Evolutionary conservation across 2,888 invertebrate species (phyloP).

Genomic region (Creontiades dilutus): DNA sequence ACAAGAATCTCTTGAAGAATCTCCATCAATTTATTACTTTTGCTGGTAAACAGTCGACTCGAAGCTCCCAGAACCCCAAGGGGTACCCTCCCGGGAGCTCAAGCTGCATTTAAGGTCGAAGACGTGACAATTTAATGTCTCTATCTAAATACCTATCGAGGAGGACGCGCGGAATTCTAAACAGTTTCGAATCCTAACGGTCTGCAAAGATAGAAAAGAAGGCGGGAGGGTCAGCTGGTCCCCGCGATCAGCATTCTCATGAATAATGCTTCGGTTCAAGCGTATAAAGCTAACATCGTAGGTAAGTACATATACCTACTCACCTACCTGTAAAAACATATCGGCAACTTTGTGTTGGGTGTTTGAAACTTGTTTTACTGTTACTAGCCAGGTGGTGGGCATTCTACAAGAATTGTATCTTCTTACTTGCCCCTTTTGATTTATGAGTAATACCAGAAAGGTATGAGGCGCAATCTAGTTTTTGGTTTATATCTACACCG

Average conservation of each 20-base stretch:
- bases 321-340: slow-evolving; percentile 33
- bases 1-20: too few relatives aligned
- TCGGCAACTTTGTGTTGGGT: slow-evolving; percentile 12
- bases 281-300: slow-evolving; percentile 8
- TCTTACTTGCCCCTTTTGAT: too few relatives aligned
- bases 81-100: slow-evolving; percentile 25
- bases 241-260: slow-evolving; percentile 26
- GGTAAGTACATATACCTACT: background rate
- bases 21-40: too few relatives aligned
- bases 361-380: slow-evolving; percentile 15
- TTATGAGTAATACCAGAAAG: too few relatives aligned
- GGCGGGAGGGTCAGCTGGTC: background rate
- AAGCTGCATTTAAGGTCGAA: slow-evolving; percentile 59
- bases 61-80: too few relatives aligned
- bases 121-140: slow-evolving; percentile 66
- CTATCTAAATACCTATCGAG: slow-evolving; percentile 61
- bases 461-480: too few relatives aligned
- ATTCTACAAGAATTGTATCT: too few relatives aligned
- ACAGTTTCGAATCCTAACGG: slow-evolving; percentile 62
- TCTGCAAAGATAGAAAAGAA: background rate
- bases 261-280: slow-evolving; percentile 30
- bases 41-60: background rate
- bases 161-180: slow-evolving; percentile 60
- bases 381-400: background rate
- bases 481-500: too few relatives aligned